Conservation (phyloP, 2,797 vertebrate genomes). For the Halcyon leucocephala region DNA sequence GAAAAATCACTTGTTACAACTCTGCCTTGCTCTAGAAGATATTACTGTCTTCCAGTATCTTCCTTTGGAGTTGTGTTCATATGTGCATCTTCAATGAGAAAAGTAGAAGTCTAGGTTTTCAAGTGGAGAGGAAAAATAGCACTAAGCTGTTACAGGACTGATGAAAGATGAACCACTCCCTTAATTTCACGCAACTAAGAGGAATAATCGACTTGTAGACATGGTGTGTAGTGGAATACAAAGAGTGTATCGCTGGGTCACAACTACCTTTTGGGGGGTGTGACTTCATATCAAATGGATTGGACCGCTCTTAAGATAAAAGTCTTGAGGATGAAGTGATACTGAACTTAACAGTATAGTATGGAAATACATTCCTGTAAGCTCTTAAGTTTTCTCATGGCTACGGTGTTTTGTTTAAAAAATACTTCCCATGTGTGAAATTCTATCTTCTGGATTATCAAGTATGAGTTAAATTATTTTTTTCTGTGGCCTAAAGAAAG, state of each 20-base stretch:
- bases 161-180: neutral
- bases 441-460: neutral
- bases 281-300: neutral
- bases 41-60: neutral
- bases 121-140: neutral
- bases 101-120: neutral
- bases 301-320: neutral
- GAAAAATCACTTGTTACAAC: neutral
- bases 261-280: neutral
- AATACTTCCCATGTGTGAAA: neutral
- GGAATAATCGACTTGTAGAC: neutral
- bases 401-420: neutral
- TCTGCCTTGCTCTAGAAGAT: neutral
- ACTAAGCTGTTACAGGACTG: neutral
- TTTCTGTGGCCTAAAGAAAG: neutral
- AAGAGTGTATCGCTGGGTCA: neutral
- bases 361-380: neutral
- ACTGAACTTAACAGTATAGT: neutral
- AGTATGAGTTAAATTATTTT: neutral
- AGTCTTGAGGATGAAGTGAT: neutral
- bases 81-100: neutral
- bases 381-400: neutral
- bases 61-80: neutral
- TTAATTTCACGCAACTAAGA: accelerated
- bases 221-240: neutral